phyloP scores from a whole-genome alignment of 2,113 vertebrate genomes.

The Ursus arctos region DNA sequence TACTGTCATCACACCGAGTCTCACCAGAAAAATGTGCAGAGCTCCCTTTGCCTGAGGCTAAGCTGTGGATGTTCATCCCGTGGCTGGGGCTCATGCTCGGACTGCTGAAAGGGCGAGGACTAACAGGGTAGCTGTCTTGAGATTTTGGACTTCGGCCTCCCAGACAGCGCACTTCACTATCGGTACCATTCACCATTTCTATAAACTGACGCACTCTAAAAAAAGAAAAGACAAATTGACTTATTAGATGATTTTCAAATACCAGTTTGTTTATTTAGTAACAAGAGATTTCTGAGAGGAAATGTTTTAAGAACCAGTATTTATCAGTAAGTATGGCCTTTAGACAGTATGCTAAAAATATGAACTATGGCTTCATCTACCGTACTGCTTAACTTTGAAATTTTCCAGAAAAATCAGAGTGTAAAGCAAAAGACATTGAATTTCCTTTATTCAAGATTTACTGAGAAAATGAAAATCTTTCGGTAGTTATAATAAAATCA shows the following conservation, averaged over 20 bases:
- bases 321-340: not conserved
- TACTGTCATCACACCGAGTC: not conserved
- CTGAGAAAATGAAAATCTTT: slow-evolving; percentile 36
- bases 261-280: not conserved
- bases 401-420: slow-evolving; percentile 31
- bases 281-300: not conserved
- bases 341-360: slow-evolving; percentile 9
- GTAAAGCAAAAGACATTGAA: not conserved
- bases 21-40: slow-evolving; percentile 94
- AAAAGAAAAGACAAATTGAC: slow-evolving; percentile 78
- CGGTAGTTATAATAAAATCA: not conserved
- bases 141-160: slow-evolving; percentile 99
- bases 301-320: not conserved
- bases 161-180: slow-evolving; percentile 98
- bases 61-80: slow-evolving; percentile 89
- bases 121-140: slow-evolving; percentile 98
- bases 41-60: slow-evolving; percentile 92
- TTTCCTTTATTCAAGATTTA: not conserved
- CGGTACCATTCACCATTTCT: slow-evolving; percentile 99
- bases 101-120: slow-evolving; percentile 95
- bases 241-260: not conserved
- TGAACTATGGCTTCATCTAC: not conserved
- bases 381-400: not conserved
- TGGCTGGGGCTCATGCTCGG: slow-evolving; percentile 94
- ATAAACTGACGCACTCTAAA: slow-evolving; percentile 98